Evolutionary conservation across 2,113 vertebrate species (phyloP).

Genomic region (Aegotheles bennettii): DNA sequence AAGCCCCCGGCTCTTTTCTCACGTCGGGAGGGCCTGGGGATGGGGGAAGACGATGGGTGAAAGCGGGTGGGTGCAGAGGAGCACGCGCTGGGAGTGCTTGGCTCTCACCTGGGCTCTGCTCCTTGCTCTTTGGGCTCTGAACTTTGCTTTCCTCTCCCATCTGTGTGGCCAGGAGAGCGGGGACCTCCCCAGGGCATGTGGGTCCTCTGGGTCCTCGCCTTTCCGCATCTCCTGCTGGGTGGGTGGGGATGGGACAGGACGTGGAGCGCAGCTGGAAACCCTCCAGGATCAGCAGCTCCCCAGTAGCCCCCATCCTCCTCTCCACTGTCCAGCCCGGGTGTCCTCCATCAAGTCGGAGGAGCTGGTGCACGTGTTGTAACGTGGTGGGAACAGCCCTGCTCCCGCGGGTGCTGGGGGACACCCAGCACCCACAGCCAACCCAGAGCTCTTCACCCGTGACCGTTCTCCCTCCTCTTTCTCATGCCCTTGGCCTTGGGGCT

Average conservation of each 20-base stretch:
- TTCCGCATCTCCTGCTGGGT: not conserved
- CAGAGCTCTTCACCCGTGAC: not conserved
- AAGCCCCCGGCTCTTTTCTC: constrained; percentile 51
- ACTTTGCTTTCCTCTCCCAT: not conserved
- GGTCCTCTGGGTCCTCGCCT: not conserved
- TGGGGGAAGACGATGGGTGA: not conserved
- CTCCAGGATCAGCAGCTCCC: not conserved
- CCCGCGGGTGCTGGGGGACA: not conserved
- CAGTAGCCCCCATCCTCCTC: not conserved
- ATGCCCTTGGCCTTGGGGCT: not conserved
- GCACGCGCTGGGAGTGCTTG: not conserved
- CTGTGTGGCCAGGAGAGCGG: not conserved
- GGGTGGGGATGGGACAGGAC: not conserved
- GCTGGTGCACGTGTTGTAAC: rapidly evolving
- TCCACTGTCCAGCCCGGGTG: not conserved
- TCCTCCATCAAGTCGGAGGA: not conserved
- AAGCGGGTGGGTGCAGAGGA: not conserved
- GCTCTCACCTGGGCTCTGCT: not conserved
- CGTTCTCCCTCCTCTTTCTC: not conserved
- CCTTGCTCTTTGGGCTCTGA: not conserved
- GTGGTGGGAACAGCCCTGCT: not conserved
- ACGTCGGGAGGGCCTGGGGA: constrained; percentile 1
- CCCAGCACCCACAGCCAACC: not conserved
- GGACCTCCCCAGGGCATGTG: not conserved
- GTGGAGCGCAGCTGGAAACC: not conserved